Conservation (phyloP, 2,888 invertebrate genomes). For the Troides oblongomaculatus region DNA sequence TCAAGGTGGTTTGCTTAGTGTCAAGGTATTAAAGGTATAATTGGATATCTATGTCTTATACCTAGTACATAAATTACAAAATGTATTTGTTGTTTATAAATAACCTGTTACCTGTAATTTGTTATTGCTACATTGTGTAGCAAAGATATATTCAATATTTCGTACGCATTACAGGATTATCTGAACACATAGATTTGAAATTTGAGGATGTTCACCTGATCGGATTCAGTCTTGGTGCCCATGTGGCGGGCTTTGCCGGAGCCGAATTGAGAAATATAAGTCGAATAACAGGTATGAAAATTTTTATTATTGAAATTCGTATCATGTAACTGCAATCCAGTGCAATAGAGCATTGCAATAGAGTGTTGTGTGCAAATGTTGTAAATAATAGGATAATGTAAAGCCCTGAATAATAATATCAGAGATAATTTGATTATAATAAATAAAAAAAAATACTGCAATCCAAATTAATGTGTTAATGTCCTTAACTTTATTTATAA, state of each 20-base stretch:
- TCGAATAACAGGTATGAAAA: constrained; percentile 86
- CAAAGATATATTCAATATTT: background rate
- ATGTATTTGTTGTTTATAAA: too few relatives aligned
- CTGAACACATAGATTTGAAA: constrained; percentile 84
- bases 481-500: too few relatives aligned
- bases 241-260: constrained; percentile 95
- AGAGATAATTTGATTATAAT: too few relatives aligned
- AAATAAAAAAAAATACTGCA: too few relatives aligned
- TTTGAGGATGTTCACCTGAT: constrained; percentile 90
- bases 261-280: constrained; percentile 88
- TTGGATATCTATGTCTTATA: too few relatives aligned
- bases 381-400: too few relatives aligned
- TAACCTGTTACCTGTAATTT: too few relatives aligned
- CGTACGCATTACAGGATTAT: constrained; percentile 55
- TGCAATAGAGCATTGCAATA: background rate
- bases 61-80: too few relatives aligned
- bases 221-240: constrained; percentile 94
- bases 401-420: too few relatives aligned
- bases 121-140: too few relatives aligned
- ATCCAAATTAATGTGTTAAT: too few relatives aligned
- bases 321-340: background rate
- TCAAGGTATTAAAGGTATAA: background rate
- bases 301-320: background rate
- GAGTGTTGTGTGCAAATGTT: too few relatives aligned
- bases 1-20: background rate